Evolutionary conservation across 2,888 invertebrate genomes (phyloP), one percentile per base, ranked within the genome.

Genomic region (Anthoptus insignis): DNA sequence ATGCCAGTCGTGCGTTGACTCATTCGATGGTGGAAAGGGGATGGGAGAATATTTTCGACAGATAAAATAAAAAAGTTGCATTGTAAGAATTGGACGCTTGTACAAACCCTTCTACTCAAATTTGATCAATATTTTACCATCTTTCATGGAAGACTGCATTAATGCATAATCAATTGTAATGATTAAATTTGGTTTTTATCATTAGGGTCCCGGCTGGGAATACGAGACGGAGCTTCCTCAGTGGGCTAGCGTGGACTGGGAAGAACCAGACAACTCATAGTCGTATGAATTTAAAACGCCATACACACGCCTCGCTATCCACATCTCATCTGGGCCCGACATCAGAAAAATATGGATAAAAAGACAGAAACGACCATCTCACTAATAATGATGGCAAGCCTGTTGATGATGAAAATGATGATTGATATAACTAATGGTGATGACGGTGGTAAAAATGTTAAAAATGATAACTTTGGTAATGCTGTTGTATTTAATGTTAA

Each of bases 151-250:
- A n/a, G n/a, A n/a, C n/a, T n/a, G n/a, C n/a, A n/a, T n/a, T n/a
- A n/a, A n/a, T n/a, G n/a, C n/a, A n/a, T n/a, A n/a, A n/a, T n/a
- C n/a, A n/a, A n/a, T n/a, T n/a, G n/a, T n/a, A n/a, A n/a, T n/a
- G n/a, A n/a, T n/a, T n/a, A n/a, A n/a, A 32, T 8, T 1, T n/a
- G n/a, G 6, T 50, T 39, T 45, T 53, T 3, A 9, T 56, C 2
- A 29, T 1, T 89, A 98, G 97, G 99, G 99, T 32, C 97, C 98
- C 64, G 98, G 97, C 53, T 99, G 99, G 99, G 97, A 97, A 80
- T 99, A 97, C 88, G 97, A 98, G 89, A 98, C 98, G 1, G 96
- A 97, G 81, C 93, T 99, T 76, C 99, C 99, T 0, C 96, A 96
- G 60, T 99, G 99, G 99, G 99, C 99, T 37, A 94, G 94, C 81